Conservation (phyloP, 2,113 vertebrate genomes). For the Muntiacus muntjak region DNA sequence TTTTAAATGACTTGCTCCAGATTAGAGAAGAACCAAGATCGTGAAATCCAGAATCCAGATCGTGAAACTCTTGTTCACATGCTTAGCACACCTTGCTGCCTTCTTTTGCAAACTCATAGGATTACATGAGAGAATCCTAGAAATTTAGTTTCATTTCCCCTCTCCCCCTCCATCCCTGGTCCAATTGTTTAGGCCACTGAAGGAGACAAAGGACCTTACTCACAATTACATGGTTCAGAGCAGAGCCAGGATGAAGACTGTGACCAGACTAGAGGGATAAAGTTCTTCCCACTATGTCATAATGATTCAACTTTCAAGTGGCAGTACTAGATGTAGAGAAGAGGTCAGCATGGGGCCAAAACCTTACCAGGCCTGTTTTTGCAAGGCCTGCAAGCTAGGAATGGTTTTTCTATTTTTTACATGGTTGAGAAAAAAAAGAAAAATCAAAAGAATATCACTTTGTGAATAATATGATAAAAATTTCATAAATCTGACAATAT, state of each 20-base stretch:
- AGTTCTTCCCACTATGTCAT: background rate
- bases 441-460: background rate
- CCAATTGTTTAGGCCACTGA: background rate
- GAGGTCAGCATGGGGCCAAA: background rate
- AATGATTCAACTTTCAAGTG: background rate
- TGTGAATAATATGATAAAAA: background rate
- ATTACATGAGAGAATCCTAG: background rate
- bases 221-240: background rate
- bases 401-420: background rate
- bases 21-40: background rate
- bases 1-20: slow-evolving; percentile 10
- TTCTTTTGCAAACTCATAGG: background rate
- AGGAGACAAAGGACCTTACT: background rate
- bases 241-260: background rate
- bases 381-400: background rate
- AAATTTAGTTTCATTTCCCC: background rate
- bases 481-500: background rate
- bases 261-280: background rate
- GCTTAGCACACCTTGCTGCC: background rate
- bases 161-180: background rate
- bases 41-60: background rate
- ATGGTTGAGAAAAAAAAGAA: background rate
- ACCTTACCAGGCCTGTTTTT: background rate
- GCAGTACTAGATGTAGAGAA: background rate
- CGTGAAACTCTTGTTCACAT: background rate